Base-by-base conservation (phyloP, 2,113 vertebrate genomes). In the Columba livia region DNA sequence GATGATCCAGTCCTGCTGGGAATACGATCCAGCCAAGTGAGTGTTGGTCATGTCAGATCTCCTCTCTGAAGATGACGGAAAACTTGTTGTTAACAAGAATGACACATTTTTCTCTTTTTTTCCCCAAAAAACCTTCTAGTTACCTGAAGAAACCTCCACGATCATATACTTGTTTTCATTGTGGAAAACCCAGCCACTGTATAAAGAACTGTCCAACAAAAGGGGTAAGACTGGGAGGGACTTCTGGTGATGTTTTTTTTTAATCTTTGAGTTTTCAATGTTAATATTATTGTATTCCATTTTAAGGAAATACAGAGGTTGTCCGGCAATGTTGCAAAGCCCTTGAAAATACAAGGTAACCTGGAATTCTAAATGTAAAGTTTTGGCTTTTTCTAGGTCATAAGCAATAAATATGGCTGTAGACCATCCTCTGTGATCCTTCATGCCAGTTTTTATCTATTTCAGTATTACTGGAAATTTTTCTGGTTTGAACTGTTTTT, bases 141-240 rank as follows among this genome's bases (percentile, higher is more conserved):
- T 98, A 99, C 84, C 98, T 97, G 97, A 99, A 98, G 96, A 99
- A 98, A 12, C 99, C 99, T 36, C 99, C 98, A 73, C 98, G 98
- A 1, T 98, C 98, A 74, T 99, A 99, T 34, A 98, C 98, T 19
- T 99, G 99, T 94, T 99, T 98, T 77, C 98, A 98, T 93, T 99
- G 99, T 96, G 98, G 98, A 88, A 98, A 98, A 93, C 97, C 97
- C n/a, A 99, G 99, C 75, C 99, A 99, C 97, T 99, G 99, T 95
- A 99, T 99, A 96, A 98, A 98, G 96, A 98, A 99, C 97, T 99
- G 99, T 85, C 98, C 99, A 50, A 98, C 96, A 67, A 98, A 98
- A 40, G 98, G 97, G 98, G 98, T 99, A 98, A 98, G 98, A 92
- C n/a, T 61, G 12, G 16, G 34, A 12, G 36, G 34, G 24, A 29